Percentiles rank a stretch among this genome's conserved stretches.
phyloP scores from a whole-genome alignment of 1,140 invertebrate genomes.

The Nasonia vitripennis region DNA sequence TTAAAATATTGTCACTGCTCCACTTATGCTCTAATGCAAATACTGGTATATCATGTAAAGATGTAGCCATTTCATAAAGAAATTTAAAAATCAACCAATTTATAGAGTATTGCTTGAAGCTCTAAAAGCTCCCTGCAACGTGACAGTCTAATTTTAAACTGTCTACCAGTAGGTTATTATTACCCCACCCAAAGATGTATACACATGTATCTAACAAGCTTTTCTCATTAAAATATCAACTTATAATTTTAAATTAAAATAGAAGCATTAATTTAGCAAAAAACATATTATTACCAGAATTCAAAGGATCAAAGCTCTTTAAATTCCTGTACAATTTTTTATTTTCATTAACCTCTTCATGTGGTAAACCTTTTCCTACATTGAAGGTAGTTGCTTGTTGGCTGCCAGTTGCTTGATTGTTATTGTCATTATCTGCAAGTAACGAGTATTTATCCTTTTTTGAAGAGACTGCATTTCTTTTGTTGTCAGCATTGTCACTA shows the following conservation, averaged over 20 bases:
- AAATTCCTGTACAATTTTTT: constrained; percentile 41
- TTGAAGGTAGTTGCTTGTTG: not conserved
- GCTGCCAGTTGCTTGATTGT: constrained; percentile 23
- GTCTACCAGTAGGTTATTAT: constrained; percentile 64
- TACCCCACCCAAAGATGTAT: constrained; percentile 56
- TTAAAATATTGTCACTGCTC: constrained; percentile 70
- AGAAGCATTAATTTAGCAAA: not conserved
- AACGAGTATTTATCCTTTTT: constrained; percentile 20
- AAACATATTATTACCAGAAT: constrained; percentile 34
- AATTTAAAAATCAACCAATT: constrained; percentile 54
- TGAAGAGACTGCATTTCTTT: constrained; percentile 9
- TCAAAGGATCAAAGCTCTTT: constrained; percentile 44
- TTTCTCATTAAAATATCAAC: not conserved
- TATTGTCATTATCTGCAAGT: constrained; percentile 43
- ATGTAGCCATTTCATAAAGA: constrained; percentile 66
- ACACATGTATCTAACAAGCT: constrained; percentile 26
- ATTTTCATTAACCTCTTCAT: constrained; percentile 20
- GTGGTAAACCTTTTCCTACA: not conserved
- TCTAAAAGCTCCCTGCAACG: constrained; percentile 35
- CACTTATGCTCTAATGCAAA: constrained; percentile 71
- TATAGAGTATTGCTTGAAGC: constrained; percentile 33
- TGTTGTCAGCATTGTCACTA: not conserved
- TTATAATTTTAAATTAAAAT: constrained; percentile 5
- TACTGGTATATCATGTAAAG: constrained; percentile 70
- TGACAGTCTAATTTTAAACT: constrained; percentile 67